Conservation (phyloP, 1,140 invertebrate species). For the Eriocheir sinensis region DNA sequence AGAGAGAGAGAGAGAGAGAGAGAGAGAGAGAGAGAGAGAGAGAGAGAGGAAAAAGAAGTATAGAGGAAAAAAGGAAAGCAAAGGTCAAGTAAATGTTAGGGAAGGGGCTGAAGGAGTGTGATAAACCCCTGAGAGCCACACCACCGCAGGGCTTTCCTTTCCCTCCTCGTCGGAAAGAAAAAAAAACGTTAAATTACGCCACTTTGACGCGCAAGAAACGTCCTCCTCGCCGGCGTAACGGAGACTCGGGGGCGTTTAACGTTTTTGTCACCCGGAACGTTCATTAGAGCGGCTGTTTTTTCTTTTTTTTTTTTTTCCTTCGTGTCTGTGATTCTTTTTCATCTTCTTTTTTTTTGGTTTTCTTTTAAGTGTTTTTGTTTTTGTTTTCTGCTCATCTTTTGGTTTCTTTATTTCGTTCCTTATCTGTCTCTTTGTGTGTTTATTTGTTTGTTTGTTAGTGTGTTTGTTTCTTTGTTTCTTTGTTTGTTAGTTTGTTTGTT, state of each 20-base stretch:
- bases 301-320: too few species aligned
- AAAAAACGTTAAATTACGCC: not conserved
- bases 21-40: too few species aligned
- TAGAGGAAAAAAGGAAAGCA: too few species aligned
- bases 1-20: too few species aligned
- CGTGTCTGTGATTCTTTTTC: too few species aligned
- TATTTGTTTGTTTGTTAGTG: not conserved
- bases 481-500: not conserved
- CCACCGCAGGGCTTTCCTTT: not conserved
- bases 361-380: not conserved
- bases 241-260: too few species aligned
- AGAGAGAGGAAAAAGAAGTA: too few species aligned
- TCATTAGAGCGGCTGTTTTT: too few species aligned
- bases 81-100: not conserved
- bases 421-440: not conserved
- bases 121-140: not conserved
- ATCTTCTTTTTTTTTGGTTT: not conserved
- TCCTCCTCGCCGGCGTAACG: conserved; percentile 10
- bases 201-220: not conserved
- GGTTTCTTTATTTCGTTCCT: not conserved
- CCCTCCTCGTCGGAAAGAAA: not conserved
- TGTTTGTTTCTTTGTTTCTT: not conserved
- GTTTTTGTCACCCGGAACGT: too few species aligned
- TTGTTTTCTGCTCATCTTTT: not conserved
- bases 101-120: not conserved